Percentiles rank a stretch among this genome's conserved stretches.
phyloP scores from a whole-genome alignment of 1,140 invertebrate genomes.

The Pogonomyrmex barbatus region DNA sequence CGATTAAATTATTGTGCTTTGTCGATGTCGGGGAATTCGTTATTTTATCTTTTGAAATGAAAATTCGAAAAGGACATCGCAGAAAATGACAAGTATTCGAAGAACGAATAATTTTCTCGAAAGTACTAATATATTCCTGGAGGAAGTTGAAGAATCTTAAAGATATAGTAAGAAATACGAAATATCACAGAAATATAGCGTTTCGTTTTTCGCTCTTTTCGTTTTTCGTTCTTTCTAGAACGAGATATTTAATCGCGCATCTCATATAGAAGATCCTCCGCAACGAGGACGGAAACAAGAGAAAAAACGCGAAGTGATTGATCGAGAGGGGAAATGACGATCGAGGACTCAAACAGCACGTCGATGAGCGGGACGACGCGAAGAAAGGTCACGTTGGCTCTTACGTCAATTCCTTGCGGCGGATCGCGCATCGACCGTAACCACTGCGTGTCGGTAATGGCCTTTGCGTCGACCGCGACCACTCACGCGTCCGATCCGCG shows the following conservation, averaged over 20 bases:
- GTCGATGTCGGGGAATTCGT: not conserved
- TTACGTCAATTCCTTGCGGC: slow-evolving; percentile 40
- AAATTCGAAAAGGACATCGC: not conserved
- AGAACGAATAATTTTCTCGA: not conserved
- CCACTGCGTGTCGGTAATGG: slow-evolving; percentile 44
- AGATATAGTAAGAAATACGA: not conserved
- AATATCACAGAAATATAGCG: not conserved
- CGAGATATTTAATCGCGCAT: slow-evolving; percentile 11
- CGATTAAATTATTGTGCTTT: slow-evolving; percentile 1
- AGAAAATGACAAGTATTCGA: not conserved
- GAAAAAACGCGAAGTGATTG: slow-evolving; percentile 21
- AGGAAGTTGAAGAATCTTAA: not conserved
- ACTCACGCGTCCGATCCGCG: slow-evolving; percentile 19
- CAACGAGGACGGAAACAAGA: not conserved
- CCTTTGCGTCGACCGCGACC: not conserved
- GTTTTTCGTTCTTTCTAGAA: not conserved
- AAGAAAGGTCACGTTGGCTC: slow-evolving; percentile 28
- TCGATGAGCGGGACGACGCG: slow-evolving; percentile 2
- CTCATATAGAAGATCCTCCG: not conserved
- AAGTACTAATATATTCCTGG: not conserved
- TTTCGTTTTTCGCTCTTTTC: not conserved
- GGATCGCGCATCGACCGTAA: slow-evolving; percentile 23
- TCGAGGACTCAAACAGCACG: not conserved
- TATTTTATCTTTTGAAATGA: not conserved
- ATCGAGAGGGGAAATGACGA: slow-evolving; percentile 20